phyloP scores from a whole-genome alignment of 2,888 invertebrate genomes.

The Conistra vaccinii region DNA sequence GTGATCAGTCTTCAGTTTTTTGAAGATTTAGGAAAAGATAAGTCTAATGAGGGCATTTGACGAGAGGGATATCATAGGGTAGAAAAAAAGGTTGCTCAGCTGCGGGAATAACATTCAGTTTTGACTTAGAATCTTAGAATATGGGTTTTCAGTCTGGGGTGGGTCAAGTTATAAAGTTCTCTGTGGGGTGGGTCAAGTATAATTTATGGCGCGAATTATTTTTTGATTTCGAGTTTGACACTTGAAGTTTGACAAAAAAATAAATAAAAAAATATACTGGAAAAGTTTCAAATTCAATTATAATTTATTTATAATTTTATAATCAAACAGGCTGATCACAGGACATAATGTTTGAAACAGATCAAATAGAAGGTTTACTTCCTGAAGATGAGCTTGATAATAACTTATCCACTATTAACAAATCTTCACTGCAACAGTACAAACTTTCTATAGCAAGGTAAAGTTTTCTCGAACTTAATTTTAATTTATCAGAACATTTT shows the following conservation, averaged over 20 bases:
- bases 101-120: too few species aligned
- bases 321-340: neutral
- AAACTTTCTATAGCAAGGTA: conserved; percentile 74
- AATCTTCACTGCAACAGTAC: conserved; percentile 71
- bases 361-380: conserved; percentile 59
- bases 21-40: too few species aligned
- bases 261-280: too few species aligned
- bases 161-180: too few species aligned
- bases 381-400: conserved; percentile 67
- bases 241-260: neutral
- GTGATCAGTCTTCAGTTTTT: too few species aligned
- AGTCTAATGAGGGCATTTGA: too few species aligned
- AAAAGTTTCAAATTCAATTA: neutral
- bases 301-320: too few species aligned
- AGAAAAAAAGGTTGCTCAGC: too few species aligned
- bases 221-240: conserved; percentile 21
- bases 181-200: neutral
- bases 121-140: too few species aligned
- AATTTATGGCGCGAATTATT: conserved; percentile 18
- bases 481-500: neutral
- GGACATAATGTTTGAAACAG: conserved; percentile 58
- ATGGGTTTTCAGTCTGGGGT: too few species aligned
- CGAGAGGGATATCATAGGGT: too few species aligned
- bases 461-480: neutral
- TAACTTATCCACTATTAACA: conserved; percentile 68